Base-by-base conservation (phyloP, 2,797 vertebrate species). In the Protonibea diacanthus region DNA sequence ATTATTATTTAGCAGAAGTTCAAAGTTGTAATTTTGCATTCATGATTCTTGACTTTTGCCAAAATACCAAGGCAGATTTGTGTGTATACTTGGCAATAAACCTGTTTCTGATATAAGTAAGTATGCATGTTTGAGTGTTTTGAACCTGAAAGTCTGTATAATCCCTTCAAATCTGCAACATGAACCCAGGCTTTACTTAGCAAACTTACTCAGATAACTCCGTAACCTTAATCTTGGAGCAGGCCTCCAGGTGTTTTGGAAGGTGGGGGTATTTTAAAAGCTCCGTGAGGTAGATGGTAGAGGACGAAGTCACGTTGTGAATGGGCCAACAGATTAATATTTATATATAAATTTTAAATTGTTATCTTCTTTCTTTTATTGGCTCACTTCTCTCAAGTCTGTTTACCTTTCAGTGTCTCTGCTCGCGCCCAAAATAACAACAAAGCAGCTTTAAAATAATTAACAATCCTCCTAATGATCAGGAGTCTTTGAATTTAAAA, bases 291-390 rank as follows among this genome's bases (percentile, higher is more conserved):
- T 1, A 10, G 33, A 53, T 49, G 49, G 8, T 38, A 38, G 33
- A 40, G 38, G 11, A 49, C 17, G 44, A 56, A 44, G 23, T 52
- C 25, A 23, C 49, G 14, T 14, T 38, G 5, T 25, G 47, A 40
- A 45, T 9, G 12, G 20, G 40, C 48, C 2, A 21, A 6, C 23
- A 21, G 18, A 44, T 44, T 25, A 20, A 47, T 15, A 96, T 95
- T 92, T 94, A 92, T 92, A 94, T 96, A 96, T 29, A 29, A 6
- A 8, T 97, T 97, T 96, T 95, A 93, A 89, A 94, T 94, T 93
- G 93, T 62, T 94, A 93, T 91, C 94, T 96, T 96, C 93, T 93
- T 96, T 96, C 93, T 96, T 96, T 96, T 96, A 87, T 89, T 93
- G 49, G 27, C 44, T 57, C 38, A 8, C n/a, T 60, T 55, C 8